Base-by-base conservation (phyloP, 2,797 vertebrate species). In the Trichosurus vulpecula region DNA sequence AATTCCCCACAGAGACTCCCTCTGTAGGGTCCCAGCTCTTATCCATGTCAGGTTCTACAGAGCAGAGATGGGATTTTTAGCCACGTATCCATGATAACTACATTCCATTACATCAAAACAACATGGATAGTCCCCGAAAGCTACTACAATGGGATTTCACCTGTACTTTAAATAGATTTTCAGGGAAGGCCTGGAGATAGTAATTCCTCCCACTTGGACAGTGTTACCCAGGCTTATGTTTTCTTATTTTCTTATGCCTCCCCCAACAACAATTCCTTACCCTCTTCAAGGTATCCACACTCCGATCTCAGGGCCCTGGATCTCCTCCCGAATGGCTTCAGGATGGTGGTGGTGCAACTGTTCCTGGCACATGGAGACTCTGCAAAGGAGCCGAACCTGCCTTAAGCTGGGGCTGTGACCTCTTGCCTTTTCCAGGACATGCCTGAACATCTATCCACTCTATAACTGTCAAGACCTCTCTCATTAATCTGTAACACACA, bases 101-200 rank as follows among this genome's bases (percentile, higher is more conserved):
- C 87, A 89, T 92, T 96, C 74, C 66, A 57, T 91, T 58, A 95
- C 51, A 95, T 94, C 47, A 95, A 92, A 96, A 95, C 30, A 74
- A 91, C 2, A 2, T 27, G 52, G 87, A 92, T 2, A 81, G 16
- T 56, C 92, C 91, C 54, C 35, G 92, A n/a, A 56, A 96, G 35
- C 66, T 66, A 58, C 35, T 92, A 93, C 52, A 91, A 19, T 19
- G 66, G 93, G 10, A 55, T 57, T 94, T 92, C 61, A 87, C 27
- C 52, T 92, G 25, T 35, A 96, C 93, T 96, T 91, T 91, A 35
- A 55, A 92, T 11, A 93, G 54, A 95, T 91, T 94, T 95, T 96
- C 66, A 91, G 54, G 58, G 94, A 56, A 90, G 14, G 47, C 61
- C 1, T 16, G 96, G 29, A 94, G 16, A 5, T 16, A 29, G 61